Base-by-base conservation (phyloP, 1,140 invertebrate genomes). In the Brachionus calyciflorus region DNA sequence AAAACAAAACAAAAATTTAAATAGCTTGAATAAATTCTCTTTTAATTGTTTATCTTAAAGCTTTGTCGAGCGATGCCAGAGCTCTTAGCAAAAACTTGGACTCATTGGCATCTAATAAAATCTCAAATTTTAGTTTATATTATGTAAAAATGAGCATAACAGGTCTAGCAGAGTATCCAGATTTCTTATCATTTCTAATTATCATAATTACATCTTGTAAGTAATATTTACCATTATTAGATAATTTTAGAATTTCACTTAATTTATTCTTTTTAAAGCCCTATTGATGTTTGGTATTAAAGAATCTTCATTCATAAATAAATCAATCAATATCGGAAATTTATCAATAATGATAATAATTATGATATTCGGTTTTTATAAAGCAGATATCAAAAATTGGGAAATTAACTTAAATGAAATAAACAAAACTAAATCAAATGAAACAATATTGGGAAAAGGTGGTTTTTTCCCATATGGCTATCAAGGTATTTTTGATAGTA, bases 91-190 rank as follows among this genome's bases (percentile, higher is more conserved):
- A 46, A 60, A 55, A 55, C 26, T 41, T 77, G n/a, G 75, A 55
- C 12, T 65, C 46, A 33, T 24, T 63, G 1, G 7, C 30, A 33
- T 68, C 19, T 37, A 79, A 41, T 80, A 77, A 81, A 82, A 80
- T 55, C 53, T 44, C 40, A 24, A 60, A 57, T 44, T 30, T 4
- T 57, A 57, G 30, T 65, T 41, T 21, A 44, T 55, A 40, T 26
- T 76, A 65, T 63, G 21, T 48, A 91, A 91, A 1, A 92, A 93
- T 33, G 91, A 91, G 0, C 88, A 92, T 80, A 91, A 92, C 3
- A 93, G 91, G 91, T 0, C 83, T 93, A 14, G 21, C 60, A 12
- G 21, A 41, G 14, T 65, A 24, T n/a, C 60, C 60, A 0, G 60
- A 65, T 24, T 10, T 65, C 14, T 65, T 65, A 17, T 41, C 60